A percentile compares a stretch with the other conserved stretches of the same genome.
These are phyloP conservation scores for Leucania comma DNA, from an alignment of 2,888 invertebrate species.

Conservation along the genomic window DNA sequence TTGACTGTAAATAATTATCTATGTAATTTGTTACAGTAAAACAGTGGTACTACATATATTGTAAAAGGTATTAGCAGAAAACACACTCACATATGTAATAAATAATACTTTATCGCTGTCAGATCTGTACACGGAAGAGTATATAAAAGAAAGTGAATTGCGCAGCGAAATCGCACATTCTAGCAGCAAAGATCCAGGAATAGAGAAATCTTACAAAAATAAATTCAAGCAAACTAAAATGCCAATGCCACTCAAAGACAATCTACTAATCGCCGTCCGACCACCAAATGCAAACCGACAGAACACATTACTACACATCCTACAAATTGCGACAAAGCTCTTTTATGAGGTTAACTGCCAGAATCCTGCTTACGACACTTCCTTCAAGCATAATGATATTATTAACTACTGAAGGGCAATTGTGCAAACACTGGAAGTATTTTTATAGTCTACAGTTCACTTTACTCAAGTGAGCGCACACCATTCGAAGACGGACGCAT, in stretches of 20 bases:
- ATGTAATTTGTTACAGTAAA: no score
- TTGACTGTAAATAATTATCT: no score
- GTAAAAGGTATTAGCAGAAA: no score
- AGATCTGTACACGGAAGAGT: conserved; percentile 23
- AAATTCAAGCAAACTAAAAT: background rate
- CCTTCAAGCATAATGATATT: conserved; percentile 37
- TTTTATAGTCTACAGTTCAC: background rate
- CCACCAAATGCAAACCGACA: conserved; percentile 15
- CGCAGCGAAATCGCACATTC: conserved; percentile 18
- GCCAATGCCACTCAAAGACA: conserved; percentile 10
- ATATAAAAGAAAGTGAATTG: conserved; percentile 25
- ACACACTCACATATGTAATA: background rate
- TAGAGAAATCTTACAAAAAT: background rate
- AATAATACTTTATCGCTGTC: background rate
- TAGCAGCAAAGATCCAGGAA: conserved; percentile 13
- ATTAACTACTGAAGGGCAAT: conserved; percentile 2
- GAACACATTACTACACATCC: conserved; percentile 48
- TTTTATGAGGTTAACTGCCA: conserved; percentile 18
- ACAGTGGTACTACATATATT: no score
- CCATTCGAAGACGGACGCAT: conserved; percentile 1
- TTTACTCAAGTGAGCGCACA: conserved; percentile 9
- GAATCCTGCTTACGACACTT: conserved; percentile 50
- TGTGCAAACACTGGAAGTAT: conserved; percentile 14
- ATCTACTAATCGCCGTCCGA: background rate
- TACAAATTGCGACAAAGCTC: conserved; percentile 38